Evolutionary conservation across 2,888 invertebrate species (phyloP), one percentile per base, ranked within the genome.

Genomic region (Caenorhabditis sulstoni): DNA sequence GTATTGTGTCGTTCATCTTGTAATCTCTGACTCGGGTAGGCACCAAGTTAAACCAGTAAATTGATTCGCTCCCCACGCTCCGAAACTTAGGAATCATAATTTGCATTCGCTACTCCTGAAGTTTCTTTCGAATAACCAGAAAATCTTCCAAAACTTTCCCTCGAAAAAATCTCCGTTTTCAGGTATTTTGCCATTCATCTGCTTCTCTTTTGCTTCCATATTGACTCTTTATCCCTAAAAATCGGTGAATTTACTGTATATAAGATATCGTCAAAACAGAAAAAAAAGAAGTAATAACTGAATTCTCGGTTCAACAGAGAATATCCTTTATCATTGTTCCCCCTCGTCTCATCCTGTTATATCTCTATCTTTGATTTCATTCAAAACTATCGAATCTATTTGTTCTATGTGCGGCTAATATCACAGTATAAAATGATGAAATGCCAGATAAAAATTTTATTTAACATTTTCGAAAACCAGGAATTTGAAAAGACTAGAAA

Each of bases 221-320:
- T 70, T 70, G 61, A 70, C 16, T 44, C 20, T 7, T 41, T 58
- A 22, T 53, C 29, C 55, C 0, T 20, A 35, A 3, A 70, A 64
- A 55, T 71, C 71, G 71, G 71, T 71, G 71, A 64, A 47, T 57
- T 71, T 71, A 47, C 71, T 71, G 71, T 71, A 71, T 64, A 71
- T 71, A 70, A 23, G 61, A 62, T 35, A 37, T 37, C 9, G n/a
- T 52, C 53, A 62, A 29, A 55, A 11, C 39, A 5, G 14, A 57
- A 23, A 23, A 16, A 29, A 44, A 52, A n/a, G 14, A 29, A 37
- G 14, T 37, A 45, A 16, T 53, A 61, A 62, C 59, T 70, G 35
- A 22, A 70, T 61, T 70, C 61, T 62, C 70, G 37, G 37, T 22
- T 35, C n/a, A 29, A 23, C 22, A 47, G 70, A 61, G 70, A 70